Evolutionary conservation across 2,888 invertebrate species (phyloP).

Genomic region (Idaea aversata): DNA sequence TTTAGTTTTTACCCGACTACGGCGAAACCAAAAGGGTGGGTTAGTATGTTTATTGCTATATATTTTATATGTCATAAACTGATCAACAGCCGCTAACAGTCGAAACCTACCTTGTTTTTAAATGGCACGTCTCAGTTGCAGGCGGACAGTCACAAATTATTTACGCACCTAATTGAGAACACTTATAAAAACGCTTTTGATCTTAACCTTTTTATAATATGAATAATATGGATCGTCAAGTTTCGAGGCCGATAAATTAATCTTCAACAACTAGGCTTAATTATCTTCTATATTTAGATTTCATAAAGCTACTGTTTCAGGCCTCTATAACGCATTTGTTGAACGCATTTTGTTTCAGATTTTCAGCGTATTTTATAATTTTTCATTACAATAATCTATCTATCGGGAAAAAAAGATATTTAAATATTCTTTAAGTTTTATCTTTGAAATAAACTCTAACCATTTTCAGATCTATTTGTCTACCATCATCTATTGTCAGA

Average conservation of each 20-base stretch:
- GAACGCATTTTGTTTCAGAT: too few relatives aligned
- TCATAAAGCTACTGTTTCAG: not conserved
- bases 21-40: too few relatives aligned
- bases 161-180: slow-evolving; percentile 22
- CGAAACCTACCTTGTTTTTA: slow-evolving; percentile 13
- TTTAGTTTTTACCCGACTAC: too few relatives aligned
- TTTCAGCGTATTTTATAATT: too few relatives aligned
- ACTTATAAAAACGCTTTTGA: slow-evolving; percentile 8
- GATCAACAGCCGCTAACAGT: slow-evolving; percentile 15
- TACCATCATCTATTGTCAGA: too few relatives aligned
- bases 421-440: too few relatives aligned
- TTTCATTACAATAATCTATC: too few relatives aligned
- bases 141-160: slow-evolving; percentile 23
- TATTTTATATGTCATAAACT: not conserved
- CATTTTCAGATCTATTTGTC: too few relatives aligned
- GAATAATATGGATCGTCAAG: not conserved
- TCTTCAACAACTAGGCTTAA: not conserved
- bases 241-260: not conserved
- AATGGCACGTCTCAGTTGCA: slow-evolving; percentile 19
- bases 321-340: too few relatives aligned
- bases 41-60: too few relatives aligned
- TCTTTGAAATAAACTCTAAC: too few relatives aligned
- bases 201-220: not conserved
- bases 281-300: not conserved
- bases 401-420: too few relatives aligned